Percentiles rank a stretch among this genome's conserved stretches.
phyloP scores from a whole-genome alignment of 2,888 invertebrate species.

The Stictocephala bisonia region DNA sequence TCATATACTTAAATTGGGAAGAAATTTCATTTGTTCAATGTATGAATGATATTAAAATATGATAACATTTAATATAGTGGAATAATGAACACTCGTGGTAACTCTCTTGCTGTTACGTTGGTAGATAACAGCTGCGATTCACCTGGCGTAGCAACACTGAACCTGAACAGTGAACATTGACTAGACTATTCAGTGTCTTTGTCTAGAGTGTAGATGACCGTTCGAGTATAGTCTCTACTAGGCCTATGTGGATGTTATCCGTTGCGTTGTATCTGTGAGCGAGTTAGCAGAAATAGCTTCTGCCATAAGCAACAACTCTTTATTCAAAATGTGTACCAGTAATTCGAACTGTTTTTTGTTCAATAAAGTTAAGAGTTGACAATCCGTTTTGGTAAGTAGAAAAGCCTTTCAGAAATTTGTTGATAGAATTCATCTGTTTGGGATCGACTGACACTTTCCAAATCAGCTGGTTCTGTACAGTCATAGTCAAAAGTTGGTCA shows the following conservation, averaged over 20 bases:
- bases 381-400: constrained; percentile 25
- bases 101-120: not conserved
- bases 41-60: no score
- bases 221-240: no score
- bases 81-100: not conserved
- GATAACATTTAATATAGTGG: no score
- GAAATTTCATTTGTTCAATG: no score
- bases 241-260: no score
- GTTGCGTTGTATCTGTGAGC: no score
- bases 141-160: constrained; percentile 25
- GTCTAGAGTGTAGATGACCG: constrained; percentile 22
- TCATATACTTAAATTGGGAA: no score
- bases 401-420: not conserved
- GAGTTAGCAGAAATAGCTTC: constrained; percentile 21
- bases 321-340: not conserved
- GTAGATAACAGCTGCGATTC: not conserved
- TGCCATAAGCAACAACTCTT: constrained; percentile 9
- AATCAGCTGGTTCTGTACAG: constrained; percentile 38
- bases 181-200: constrained; percentile 12
- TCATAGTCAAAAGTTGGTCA: constrained; percentile 11
- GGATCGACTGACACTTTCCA: constrained; percentile 27
- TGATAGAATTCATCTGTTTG: constrained; percentile 8
- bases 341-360: constrained; percentile 1
- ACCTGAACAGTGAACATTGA: constrained; percentile 1
- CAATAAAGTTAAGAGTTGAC: constrained; percentile 22